Percentiles rank a stretch among this genome's conserved stretches.
Conservation (phyloP, 2,113 vertebrate genomes). For the Gallinago jamesoni region DNA sequence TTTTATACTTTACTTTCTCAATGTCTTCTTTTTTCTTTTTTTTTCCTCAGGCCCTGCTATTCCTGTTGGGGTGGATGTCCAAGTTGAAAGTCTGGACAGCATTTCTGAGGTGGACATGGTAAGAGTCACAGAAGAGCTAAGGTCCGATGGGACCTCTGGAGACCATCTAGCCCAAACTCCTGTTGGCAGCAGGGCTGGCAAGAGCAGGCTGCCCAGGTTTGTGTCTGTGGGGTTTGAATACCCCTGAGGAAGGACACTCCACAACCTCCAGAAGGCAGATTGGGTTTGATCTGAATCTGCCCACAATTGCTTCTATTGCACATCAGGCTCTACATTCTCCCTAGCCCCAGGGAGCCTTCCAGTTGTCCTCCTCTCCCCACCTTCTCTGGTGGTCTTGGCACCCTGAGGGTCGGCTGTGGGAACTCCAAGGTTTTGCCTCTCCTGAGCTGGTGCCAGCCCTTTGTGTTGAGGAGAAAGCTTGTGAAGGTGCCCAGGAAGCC, state of each 20-base stretch:
- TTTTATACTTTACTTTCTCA: background rate
- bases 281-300: background rate
- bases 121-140: conserved; percentile 18
- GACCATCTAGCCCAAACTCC: background rate
- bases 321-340: background rate
- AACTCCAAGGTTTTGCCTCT: background rate
- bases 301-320: background rate
- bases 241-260: background rate
- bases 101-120: conserved; percentile 99
- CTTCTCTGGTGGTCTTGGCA: background rate
- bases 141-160: background rate
- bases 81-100: conserved; percentile 96
- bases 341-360: background rate
- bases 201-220: background rate
- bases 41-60: conserved; percentile 86
- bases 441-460: background rate
- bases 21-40: background rate
- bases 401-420: fast-evolving
- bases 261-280: background rate
- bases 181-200: background rate
- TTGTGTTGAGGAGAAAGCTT: background rate
- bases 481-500: background rate
- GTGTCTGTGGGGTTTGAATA: background rate
- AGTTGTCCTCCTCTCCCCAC: background rate
- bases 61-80: conserved; percentile 93